Evolutionary conservation across 2,888 invertebrate genomes (phyloP).

Genomic region (Orchesellides sinensis): DNA sequence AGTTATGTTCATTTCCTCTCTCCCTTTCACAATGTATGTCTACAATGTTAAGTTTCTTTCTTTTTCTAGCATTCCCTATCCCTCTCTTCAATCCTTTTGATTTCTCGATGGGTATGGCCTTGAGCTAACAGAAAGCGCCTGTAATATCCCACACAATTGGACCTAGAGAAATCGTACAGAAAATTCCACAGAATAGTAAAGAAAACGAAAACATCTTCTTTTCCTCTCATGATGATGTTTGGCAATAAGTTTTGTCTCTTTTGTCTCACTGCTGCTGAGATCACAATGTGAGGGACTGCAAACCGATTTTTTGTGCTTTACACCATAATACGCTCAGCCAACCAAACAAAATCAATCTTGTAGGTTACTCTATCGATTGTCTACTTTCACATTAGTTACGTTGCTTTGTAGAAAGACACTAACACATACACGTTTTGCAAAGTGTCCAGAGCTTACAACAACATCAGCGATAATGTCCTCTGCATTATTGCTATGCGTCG

Average conservation of each 20-base stretch:
- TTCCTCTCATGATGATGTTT: slow-evolving; percentile 33
- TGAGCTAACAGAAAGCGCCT: slow-evolving; percentile 36
- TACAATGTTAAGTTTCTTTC: slow-evolving; percentile 13
- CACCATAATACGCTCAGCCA: slow-evolving; percentile 32
- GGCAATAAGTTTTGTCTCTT: slow-evolving; percentile 15
- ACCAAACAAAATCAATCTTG: slow-evolving; percentile 34
- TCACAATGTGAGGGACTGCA: not conserved
- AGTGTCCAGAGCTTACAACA: not conserved
- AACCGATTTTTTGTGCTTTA: not conserved
- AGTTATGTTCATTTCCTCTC: slow-evolving; percentile 28
- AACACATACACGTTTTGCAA: not conserved
- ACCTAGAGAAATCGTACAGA: slow-evolving; percentile 11
- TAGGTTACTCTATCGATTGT: not conserved
- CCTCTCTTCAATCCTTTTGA: not conserved
- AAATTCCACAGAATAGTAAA: not conserved
- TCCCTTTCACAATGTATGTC: not conserved
- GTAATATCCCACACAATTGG: slow-evolving; percentile 42
- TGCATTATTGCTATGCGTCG: not conserved
- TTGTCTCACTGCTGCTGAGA: too few relatives aligned
- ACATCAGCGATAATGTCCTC: slow-evolving; percentile 16
- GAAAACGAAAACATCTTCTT: slow-evolving; percentile 29
- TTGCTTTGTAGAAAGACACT: not conserved
- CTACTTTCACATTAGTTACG: not conserved
- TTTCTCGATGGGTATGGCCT: slow-evolving; percentile 10
- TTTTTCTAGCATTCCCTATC: not conserved